Base-by-base conservation (phyloP, 2,797 vertebrate genomes). In the Bradypodion pumilum region DNA sequence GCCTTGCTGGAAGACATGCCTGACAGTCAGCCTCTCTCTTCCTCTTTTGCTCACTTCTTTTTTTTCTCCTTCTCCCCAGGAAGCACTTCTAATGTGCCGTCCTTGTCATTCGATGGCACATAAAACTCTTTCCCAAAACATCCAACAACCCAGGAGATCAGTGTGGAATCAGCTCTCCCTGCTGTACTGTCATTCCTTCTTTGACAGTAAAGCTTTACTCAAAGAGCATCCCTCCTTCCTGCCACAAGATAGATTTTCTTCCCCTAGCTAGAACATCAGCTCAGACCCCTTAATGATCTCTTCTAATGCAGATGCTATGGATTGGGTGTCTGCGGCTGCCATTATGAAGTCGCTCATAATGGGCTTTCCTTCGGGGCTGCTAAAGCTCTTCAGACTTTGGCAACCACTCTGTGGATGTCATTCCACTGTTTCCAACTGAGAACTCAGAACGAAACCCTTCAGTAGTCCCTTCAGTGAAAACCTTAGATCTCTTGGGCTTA, bases 231-330 rank as follows among this genome's bases (percentile, higher is more conserved):
- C 69, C 32, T 72, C 10, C 35, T 16, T 52, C 42, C 40, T n/a
- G n/a, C n/a, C n/a, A n/a, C n/a, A n/a, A 79, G 15, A 63, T n/a
- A 15, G 62, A 6, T 21, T 56, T 49, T 56, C 10, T 8, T 35
- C 12, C 72, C 32, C 46, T 56, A 35, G 65, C 46, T 9, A 37
- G 6, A 83, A 72, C 35, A 29, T 25, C 65, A 80, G 21, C 49
- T 40, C 9, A 2, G 52, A 49, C 65, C 35, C 66, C 16, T 87
- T 84, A 84, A 81, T 77, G 65, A 80, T 81, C 72, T 77, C 35
- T 35, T 83, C 56, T 81, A 76, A 84, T 84, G 82, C 35, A 80
- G 56, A 78, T 21, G 16, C 60, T 81, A 84, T 77, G 59, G 82
- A 87, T 77, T 72, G 7, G 65, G 78, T 73, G 78, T 84, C 78